These are phyloP conservation scores for Melanitta fusca DNA, from an alignment of 2,797 vertebrate genomes.

Conservation along the genomic window DNA sequence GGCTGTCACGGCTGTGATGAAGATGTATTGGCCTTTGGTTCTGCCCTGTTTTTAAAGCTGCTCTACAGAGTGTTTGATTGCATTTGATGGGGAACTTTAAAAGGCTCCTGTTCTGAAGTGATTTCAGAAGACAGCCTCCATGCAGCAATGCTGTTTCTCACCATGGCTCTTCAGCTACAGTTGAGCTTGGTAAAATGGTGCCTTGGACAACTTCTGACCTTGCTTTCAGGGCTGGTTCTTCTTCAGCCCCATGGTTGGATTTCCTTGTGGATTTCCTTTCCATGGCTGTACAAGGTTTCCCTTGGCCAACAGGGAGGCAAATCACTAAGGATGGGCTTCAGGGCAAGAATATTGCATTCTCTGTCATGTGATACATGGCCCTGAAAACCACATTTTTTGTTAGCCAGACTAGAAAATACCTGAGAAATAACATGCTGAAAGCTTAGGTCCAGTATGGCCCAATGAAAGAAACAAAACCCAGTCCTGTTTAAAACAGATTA, in stretches of 20 bases:
- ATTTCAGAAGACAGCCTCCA: background rate
- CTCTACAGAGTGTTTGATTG: background rate
- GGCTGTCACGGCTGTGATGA: background rate
- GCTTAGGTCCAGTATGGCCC: background rate
- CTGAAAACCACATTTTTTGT: background rate
- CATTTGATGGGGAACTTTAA: background rate
- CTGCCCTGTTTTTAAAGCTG: background rate
- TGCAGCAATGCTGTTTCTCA: background rate
- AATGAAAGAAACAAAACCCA: background rate
- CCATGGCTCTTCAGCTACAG: background rate
- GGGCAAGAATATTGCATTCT: background rate
- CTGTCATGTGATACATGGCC: fast-evolving
- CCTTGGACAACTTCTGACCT: background rate
- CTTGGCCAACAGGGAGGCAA: background rate
- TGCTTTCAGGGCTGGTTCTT: background rate
- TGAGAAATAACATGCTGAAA: background rate
- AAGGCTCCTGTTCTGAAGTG: background rate
- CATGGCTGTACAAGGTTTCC: background rate
- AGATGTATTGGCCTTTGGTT: background rate
- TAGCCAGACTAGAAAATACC: background rate
- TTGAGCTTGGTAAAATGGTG: background rate
- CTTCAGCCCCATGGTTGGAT: background rate
- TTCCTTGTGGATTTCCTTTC: background rate
- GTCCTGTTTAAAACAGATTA: background rate
- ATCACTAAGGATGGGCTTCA: background rate